Base-by-base conservation (phyloP, 2,888 invertebrate species). In the Koerneria pararmatus region DNA sequence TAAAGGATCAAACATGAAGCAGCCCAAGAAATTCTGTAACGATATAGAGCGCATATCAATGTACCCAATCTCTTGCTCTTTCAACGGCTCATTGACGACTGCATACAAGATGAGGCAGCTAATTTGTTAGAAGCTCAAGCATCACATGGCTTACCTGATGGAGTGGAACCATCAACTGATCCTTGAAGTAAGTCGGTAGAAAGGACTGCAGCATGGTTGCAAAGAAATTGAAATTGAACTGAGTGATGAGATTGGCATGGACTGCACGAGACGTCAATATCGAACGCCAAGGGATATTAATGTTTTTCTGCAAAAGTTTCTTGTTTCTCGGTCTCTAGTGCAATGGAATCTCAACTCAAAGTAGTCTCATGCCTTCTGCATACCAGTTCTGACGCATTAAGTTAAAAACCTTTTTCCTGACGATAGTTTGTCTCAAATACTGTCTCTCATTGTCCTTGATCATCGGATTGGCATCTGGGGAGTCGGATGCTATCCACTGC, bases 171-270 rank as follows among this genome's bases (percentile, higher is more conserved):
- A 64, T 22, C 22, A 64, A 32, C n/a, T 64, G 54, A 6, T 64
- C 64, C 1, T 56, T 37, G 56, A 64, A 64, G 46, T 64, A 64
- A 3, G 64, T 64, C 11, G 64, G 64, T 0, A 64, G 64, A 24
- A 64, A 64, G 4, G 49, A 54, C 64, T 62, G 62, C 62, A 62
- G 51, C 29, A 62, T 49, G 0, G 64, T 64, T 1, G 64, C 64
- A 0, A 56, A 41, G 56, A 64, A 64, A 27, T 64, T 64, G 46
- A 32, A 64, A 0, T 37, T 24, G 22, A 64, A 64, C 11, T 64
- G 54, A 1, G 64, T 56, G 0, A 19, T 19, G 8, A 64, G 41
- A 41, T 56, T 37, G 2, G 64, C 64, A 29, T 54, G 46, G 22
- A 64, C 34, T 6, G 64, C 32, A 15, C 29, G 22, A 5, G 64